Base-by-base conservation (phyloP, 2,113 vertebrate genomes). In the Amblyornis subalaris region DNA sequence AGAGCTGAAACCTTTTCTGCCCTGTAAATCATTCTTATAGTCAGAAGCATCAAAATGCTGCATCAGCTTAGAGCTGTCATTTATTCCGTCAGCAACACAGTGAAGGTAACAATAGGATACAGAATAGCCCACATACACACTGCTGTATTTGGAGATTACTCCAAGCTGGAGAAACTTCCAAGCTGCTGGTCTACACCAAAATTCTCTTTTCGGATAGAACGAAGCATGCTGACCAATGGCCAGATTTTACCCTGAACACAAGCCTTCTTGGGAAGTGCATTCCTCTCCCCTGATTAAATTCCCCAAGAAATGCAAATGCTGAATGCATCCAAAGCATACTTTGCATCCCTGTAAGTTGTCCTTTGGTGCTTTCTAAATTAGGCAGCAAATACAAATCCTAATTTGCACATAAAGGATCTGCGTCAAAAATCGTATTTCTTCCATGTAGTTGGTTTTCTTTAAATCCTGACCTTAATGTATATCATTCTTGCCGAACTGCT, bases 371-470 rank as follows among this genome's bases (percentile, higher is more conserved):
- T 97, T 96, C 94, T 93, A 93, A 97, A 96, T 94, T 94, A 95
- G 69, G 89, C 83, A 91, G 73, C 90, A 97, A 96, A 95, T 91
- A 93, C 87, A 96, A 85, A 95, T 96, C 79, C 95, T 97, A 94
- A 96, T 97, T 91, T 60, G 45, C 79, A 89, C 90, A 95, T 89
- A 89, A 90, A 97, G 83, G 91, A 97, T 96, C 92, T 96, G 91
- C 90, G 86, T 93, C 85, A 97, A 97, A 97, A 97, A 97, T 81
- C 80, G 58, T 94, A 97, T 97, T 97, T 97, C 91, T 97, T 97
- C 91, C 86, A 89, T 94, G 93, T 97, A 98, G 97, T 95, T 96
- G 92, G 77, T 95, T 97, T 96, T 94, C 94, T 96, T 97, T 97
- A 97, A 97, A 97, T 97, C 90, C 91, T 90, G 95, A 69, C 71